Base-by-base conservation (phyloP, 2,113 vertebrate species). In the Tursiops truncatus region DNA sequence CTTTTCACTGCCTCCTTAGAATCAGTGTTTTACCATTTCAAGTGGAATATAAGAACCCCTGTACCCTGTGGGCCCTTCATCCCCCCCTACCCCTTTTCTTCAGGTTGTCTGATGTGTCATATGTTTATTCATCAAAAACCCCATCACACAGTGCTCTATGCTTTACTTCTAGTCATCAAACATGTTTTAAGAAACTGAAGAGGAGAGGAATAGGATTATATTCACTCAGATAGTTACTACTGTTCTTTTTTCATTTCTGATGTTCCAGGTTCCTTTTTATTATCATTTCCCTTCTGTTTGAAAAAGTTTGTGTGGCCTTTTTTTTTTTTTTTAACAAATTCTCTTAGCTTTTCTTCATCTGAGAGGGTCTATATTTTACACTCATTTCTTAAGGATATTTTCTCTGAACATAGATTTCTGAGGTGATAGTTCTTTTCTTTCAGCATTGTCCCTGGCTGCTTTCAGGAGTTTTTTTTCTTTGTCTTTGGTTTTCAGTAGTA, bases 111-210 rank as follows among this genome's bases (percentile, higher is more conserved):
- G 12, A 50, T 4, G 47, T 33, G 18, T n/a, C 47, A 23, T 2
- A 18, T 1, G 44, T 50, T 50, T 20, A 20, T 6, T 50, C 28
- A 50, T 3, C 10, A 8, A n/a, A 12, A 17, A 21, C 47, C 74
- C 77, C 6, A 0, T n/a, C 20, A 14, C 36, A 23, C 10, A 11
- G 31, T 13, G 2, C 21, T 6, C 6, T 20, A 0, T 2, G 23
- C 44, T 91, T 58, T 47, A 47, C 25, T 90, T 56, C 62, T 25
- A 60, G 36, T 38, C 28, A 36, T 68, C 74, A 87, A 25, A 41
- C 50, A 1, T 41, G 18, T 91, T 74, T 28, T 60, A 50, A 77
- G 58, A 87, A 74, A 41, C 26, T 62, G 41, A 36, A 11, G 36
- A 65, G 47, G 47, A 53, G 67, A 82, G 7, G n/a, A 62, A 33